These are phyloP conservation scores for Ciconia nigra DNA, from an alignment of 2,797 vertebrate species.

Conservation along the genomic window DNA sequence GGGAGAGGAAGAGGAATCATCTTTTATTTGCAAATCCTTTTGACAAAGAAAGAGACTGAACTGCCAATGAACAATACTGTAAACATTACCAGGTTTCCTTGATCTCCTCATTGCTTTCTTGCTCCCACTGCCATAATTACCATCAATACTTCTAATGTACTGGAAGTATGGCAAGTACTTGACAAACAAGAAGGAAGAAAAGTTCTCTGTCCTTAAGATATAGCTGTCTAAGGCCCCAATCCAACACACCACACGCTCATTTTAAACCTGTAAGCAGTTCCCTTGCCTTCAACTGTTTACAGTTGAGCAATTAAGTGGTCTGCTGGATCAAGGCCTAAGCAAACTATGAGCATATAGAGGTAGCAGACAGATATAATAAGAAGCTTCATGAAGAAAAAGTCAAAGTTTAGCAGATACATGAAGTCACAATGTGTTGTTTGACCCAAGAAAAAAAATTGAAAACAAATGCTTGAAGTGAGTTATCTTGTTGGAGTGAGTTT, in stretches of 20 bases:
- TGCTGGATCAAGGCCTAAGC: conserved; percentile 2
- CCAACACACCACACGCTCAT: neutral
- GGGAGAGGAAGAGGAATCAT: conserved; percentile 31
- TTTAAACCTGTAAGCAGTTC: neutral
- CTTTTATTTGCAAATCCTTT: conserved; percentile 55
- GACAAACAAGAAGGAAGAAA: neutral
- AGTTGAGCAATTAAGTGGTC: neutral
- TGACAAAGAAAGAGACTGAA: conserved; percentile 48
- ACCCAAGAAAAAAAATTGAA: neutral
- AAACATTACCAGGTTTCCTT: neutral
- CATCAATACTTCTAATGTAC: neutral
- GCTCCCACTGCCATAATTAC: neutral
- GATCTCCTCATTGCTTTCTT: neutral
- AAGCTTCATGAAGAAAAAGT: neutral
- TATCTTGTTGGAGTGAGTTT: neutral
- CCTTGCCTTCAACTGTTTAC: neutral
- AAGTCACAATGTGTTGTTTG: neutral
- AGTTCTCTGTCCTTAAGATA: neutral
- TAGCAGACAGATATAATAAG: neutral
- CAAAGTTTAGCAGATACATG: neutral
- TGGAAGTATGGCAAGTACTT: neutral
- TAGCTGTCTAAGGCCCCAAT: neutral
- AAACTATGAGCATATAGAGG: neutral
- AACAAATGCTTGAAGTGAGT: neutral
- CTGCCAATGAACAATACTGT: neutral